Conservation (phyloP, 2,888 invertebrate species). For the Trachelus iudaicus region DNA sequence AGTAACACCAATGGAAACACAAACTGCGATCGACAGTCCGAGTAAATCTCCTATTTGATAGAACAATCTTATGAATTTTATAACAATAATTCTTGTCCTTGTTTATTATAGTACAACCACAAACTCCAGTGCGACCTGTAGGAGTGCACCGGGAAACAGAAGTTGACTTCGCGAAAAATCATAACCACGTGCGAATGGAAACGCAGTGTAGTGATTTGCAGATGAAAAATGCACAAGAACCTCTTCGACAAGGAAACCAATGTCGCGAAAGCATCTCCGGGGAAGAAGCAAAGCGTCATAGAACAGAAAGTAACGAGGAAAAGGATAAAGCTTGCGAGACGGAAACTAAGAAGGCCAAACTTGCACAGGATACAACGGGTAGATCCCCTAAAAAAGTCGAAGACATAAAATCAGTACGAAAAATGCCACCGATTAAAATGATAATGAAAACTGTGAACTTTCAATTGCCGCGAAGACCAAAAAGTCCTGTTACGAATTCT, state of each 20-base stretch:
- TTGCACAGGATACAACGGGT: neutral
- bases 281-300: neutral
- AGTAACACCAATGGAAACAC: neutral
- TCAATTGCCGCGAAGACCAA: neutral
- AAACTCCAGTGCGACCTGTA: neutral
- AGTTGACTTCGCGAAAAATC: neutral
- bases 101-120: neutral
- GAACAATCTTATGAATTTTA: neutral
- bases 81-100: neutral
- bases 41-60: neutral
- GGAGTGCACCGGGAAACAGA: neutral
- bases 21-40: neutral
- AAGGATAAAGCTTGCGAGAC: neutral
- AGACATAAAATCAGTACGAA: neutral
- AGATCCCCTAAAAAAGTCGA: neutral
- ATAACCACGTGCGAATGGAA: neutral
- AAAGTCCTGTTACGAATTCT: neutral
- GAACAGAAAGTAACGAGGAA: neutral
- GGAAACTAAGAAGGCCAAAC: neutral
- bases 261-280: neutral
- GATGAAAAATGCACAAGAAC: neutral
- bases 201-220: neutral
- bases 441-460: neutral
- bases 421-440: neutral
- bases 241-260: neutral